phyloP scores from a whole-genome alignment of 1,140 invertebrate genomes.

The Battus philenor region DNA sequence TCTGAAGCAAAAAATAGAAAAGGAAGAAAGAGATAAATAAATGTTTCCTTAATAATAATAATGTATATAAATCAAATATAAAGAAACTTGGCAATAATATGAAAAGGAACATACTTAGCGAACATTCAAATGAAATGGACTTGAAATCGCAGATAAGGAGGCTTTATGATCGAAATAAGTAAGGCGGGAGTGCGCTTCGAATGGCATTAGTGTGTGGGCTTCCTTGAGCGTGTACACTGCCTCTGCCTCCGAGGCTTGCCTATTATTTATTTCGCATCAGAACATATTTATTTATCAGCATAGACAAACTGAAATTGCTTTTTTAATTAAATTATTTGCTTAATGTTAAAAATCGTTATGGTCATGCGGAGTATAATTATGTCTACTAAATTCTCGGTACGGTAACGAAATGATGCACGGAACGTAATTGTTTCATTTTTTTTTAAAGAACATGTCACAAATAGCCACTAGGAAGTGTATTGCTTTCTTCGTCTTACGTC shows the following conservation, averaged over 20 bases:
- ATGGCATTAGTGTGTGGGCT: conserved; percentile 8
- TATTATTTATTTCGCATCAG: conserved; percentile 7
- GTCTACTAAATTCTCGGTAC: too few relatives aligned
- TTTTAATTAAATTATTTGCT: neutral
- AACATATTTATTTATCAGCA: conserved; percentile 11
- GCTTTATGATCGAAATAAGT: conserved; percentile 51
- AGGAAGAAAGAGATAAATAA: conserved; percentile 17
- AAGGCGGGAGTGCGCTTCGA: conserved; percentile 14
- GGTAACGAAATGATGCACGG: too few relatives aligned
- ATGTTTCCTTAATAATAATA: conserved; percentile 21
- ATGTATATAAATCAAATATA: conserved; percentile 12
- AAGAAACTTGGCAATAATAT: conserved; percentile 17
- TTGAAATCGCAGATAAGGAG: conserved; percentile 58
- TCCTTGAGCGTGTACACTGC: neutral
- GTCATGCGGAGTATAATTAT: too few relatives aligned
- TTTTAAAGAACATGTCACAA: too few relatives aligned
- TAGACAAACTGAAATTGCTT: conserved; percentile 10
- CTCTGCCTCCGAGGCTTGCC: neutral
- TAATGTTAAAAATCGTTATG: too few relatives aligned
- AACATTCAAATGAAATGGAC: conserved; percentile 61
- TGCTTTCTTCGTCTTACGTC: too few relatives aligned
- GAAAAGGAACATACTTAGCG: conserved; percentile 33
- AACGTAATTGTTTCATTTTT: too few relatives aligned
- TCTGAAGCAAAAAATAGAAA: neutral
- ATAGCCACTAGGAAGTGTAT: too few relatives aligned